Evolutionary conservation across 2,797 vertebrate genomes (phyloP), one percentile per base, ranked within the genome.

Genomic region (Anguilla megastoma): DNA sequence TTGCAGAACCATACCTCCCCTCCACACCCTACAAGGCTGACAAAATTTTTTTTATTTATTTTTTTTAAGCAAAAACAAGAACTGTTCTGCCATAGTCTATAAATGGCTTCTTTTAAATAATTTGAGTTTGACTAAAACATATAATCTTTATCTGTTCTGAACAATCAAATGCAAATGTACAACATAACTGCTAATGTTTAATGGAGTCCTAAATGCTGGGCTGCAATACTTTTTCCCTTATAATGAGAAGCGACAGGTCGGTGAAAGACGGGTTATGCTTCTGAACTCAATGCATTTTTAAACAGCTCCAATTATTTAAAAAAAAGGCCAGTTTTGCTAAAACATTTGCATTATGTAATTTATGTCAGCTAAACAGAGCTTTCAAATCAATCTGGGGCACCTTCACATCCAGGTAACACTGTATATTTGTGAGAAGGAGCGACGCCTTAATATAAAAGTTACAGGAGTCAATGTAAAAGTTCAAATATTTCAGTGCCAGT

Each of bases 291-390:
- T 94, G 95, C 95, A 96, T 96, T 95, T 96, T 96, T 95, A 96
- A 96, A 95, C 95, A 96, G 94, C 92, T 48, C 91, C 95, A 96
- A 96, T 96, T 96, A 96, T 94, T 94, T 94, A 95, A 94, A 95
- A 93, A 94, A 94, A 95, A 93, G 94, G 94, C 85, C 94, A 94
- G 94, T 93, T 96, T 95, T 91, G 92, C 92, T 90, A 91, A 94
- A 95, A 95, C 94, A 95, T 96, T 96, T 95, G 94, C 94, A 96
- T 95, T 95, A 94, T 95, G 95, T 94, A 95, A 95, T 95, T 94
- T 93, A 92, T 89, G 87, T 90, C 93, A 95, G 93, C 90, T 95
- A 95, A 95, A 95, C 91, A 94, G 92, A 95, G 36, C 90, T 95
- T 96, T 95, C 94, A 94, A 92, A 93, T 94, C 95, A 94, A 96